Evolutionary conservation across 1,140 invertebrate genomes (phyloP).

Genomic region (Bombus superbus): DNA sequence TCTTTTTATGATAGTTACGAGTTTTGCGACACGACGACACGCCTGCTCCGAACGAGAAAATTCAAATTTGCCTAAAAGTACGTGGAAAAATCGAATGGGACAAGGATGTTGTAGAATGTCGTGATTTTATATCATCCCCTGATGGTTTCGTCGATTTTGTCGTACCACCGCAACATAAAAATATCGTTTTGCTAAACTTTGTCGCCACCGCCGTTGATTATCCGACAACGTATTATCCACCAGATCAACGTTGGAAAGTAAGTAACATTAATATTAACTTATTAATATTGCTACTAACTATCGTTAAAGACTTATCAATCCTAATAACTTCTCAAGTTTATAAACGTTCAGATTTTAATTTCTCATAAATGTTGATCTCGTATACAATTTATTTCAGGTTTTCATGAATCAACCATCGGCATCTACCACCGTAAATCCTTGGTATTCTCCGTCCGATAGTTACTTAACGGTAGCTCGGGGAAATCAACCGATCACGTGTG

Average conservation of each 20-base stretch:
- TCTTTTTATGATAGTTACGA: slow-evolving; percentile 66
- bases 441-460: slow-evolving; percentile 81
- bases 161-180: slow-evolving; percentile 78
- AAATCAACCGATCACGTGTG: slow-evolving; percentile 77
- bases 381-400: slow-evolving; percentile 63
- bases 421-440: slow-evolving; percentile 77
- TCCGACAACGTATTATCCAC: slow-evolving; percentile 81
- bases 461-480: slow-evolving; percentile 77
- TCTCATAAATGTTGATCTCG: not conserved
- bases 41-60: slow-evolving; percentile 77
- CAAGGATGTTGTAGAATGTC: slow-evolving; percentile 77
- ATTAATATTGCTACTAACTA: not conserved
- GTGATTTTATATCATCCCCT: slow-evolving; percentile 77
- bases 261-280: slow-evolving; percentile 25
- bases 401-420: slow-evolving; percentile 81
- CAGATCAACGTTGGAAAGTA: slow-evolving; percentile 80
- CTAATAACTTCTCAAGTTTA: not conserved
- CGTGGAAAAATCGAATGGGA: slow-evolving; percentile 78
- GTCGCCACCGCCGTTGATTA: slow-evolving; percentile 80
- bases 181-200: slow-evolving; percentile 78
- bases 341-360: not conserved
- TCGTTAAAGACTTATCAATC: not conserved
- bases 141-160: slow-evolving; percentile 81
- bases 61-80: slow-evolving; percentile 79
- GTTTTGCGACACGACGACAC: slow-evolving; percentile 77